Evolutionary conservation across 1,140 invertebrate species (phyloP).

Genomic region (Manduca sexta): DNA sequence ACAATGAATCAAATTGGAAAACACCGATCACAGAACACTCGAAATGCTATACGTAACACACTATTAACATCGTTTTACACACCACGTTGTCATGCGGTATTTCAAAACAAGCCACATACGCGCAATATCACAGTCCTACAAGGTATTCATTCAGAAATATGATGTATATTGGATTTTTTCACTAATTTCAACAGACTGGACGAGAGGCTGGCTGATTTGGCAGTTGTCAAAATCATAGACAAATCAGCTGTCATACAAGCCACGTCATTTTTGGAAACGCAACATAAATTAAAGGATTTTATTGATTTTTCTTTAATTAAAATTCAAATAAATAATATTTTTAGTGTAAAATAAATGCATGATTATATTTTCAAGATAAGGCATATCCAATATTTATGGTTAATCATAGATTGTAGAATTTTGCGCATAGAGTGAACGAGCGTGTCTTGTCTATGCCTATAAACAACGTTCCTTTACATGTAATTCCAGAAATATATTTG

Average conservation of each 20-base stretch:
- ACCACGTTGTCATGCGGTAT: constrained; percentile 37
- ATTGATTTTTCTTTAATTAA: too few species aligned
- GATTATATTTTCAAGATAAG: too few species aligned
- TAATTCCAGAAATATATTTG: too few species aligned
- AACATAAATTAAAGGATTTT: constrained; percentile 12
- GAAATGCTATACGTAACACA: constrained; percentile 3
- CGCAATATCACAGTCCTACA: constrained; percentile 17
- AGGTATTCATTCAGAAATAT: constrained; percentile 43
- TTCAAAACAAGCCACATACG: constrained; percentile 21
- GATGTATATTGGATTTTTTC: constrained; percentile 22
- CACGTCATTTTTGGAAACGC: constrained; percentile 70
- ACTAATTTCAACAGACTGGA: constrained; percentile 24
- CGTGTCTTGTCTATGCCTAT: too few species aligned
- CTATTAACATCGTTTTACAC: constrained; percentile 22
- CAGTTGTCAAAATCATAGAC: constrained; percentile 65
- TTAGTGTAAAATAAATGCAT: too few species aligned
- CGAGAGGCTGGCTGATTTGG: constrained; percentile 64
- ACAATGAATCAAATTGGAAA: constrained; percentile 29
- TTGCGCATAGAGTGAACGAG: too few species aligned
- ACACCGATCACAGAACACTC: constrained; percentile 16
- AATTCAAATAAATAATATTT: too few species aligned
- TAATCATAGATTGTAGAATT: too few species aligned
- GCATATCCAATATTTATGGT: too few species aligned
- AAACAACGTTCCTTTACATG: too few species aligned
- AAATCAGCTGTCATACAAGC: constrained; percentile 57